Conservation (phyloP, 1,140 invertebrate species). For the Bilobella aurantiaca region DNA sequence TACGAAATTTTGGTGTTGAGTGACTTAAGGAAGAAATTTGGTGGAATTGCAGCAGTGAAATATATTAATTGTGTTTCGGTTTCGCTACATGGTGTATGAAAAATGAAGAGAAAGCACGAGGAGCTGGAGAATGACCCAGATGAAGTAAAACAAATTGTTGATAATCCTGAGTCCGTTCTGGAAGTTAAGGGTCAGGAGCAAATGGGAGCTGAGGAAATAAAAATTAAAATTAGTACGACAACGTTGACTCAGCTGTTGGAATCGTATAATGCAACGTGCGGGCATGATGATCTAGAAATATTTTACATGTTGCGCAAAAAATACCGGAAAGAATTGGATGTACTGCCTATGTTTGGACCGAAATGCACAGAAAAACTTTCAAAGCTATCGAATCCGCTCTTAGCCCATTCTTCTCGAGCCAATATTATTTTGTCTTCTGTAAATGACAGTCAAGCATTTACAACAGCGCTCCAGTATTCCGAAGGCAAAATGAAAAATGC, state of each 20-base stretch:
- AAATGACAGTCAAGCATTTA: constrained; percentile 24
- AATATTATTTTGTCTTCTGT: constrained; percentile 28
- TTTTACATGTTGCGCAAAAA: constrained; percentile 20
- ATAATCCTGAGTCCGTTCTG: no score
- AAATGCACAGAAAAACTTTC: constrained; percentile 20
- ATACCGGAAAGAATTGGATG: constrained; percentile 18
- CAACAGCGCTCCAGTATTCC: constrained; percentile 30
- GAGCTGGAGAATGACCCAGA: neutral
- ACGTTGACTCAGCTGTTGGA: constrained; percentile 15
- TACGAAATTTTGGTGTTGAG: no score
- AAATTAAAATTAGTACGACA: no score
- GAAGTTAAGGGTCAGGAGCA: no score
- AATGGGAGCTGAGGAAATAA: no score
- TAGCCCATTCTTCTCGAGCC: constrained; percentile 20
- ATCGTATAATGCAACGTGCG: constrained; percentile 25
- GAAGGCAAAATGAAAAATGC: neutral
- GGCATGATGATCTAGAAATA: constrained; percentile 21
- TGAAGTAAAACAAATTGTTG: neutral
- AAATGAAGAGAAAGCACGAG: constrained; percentile 14
- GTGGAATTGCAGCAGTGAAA: no score
- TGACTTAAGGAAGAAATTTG: no score
- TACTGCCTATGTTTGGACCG: constrained; percentile 30
- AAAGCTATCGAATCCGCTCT: constrained; percentile 26
- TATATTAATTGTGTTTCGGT: no score
- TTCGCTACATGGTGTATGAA: no score